Conservation (phyloP, 92 coral and sea anemone genomes). For the Actinernus sp. region DNA sequence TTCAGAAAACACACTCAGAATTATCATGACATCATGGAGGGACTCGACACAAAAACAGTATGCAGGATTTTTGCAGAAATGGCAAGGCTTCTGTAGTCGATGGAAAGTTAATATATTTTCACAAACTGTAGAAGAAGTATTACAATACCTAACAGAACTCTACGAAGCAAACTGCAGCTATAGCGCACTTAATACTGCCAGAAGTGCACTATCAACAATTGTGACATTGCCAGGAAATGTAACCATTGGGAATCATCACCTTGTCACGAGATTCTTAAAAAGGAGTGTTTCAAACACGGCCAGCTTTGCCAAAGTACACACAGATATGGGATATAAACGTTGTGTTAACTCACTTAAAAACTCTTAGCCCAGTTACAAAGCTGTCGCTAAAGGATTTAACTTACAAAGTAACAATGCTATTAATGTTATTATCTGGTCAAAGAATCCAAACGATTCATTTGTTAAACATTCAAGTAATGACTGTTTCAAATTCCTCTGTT, state of each 20-base stretch:
- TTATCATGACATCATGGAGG: slow-evolving; percentile 40
- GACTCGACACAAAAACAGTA: slow-evolving; percentile 23
- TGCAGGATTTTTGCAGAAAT: slow-evolving; percentile 28
- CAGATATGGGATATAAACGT: slow-evolving; percentile 38
- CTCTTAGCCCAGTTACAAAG: neutral
- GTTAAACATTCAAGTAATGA: slow-evolving; percentile 5
- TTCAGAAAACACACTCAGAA: slow-evolving; percentile 17
- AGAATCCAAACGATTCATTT: slow-evolving; percentile 23
- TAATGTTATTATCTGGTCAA: too few species aligned
- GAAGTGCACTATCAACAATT: slow-evolving; percentile 60
- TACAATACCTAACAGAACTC: slow-evolving; percentile 45
- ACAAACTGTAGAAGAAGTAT: slow-evolving; percentile 37
- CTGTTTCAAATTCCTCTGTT: too few species aligned
- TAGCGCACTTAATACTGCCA: slow-evolving; percentile 63
- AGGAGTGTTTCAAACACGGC: slow-evolving; percentile 40
- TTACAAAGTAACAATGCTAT: slow-evolving; percentile 30
- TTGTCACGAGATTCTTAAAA: too few species aligned
- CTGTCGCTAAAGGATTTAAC: slow-evolving; percentile 14
- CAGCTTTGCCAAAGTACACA: slow-evolving; percentile 27
- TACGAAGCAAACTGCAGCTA: slow-evolving; percentile 52
- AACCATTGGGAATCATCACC: too few species aligned
- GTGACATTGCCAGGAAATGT: too few species aligned
- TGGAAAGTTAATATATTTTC: slow-evolving; percentile 36
- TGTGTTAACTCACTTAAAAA: slow-evolving; percentile 5
- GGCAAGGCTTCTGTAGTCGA: slow-evolving; percentile 22